Evolutionary conservation across 2,113 vertebrate species (phyloP), one percentile per base, ranked within the genome.

Genomic region (Turdus rufiventris): DNA sequence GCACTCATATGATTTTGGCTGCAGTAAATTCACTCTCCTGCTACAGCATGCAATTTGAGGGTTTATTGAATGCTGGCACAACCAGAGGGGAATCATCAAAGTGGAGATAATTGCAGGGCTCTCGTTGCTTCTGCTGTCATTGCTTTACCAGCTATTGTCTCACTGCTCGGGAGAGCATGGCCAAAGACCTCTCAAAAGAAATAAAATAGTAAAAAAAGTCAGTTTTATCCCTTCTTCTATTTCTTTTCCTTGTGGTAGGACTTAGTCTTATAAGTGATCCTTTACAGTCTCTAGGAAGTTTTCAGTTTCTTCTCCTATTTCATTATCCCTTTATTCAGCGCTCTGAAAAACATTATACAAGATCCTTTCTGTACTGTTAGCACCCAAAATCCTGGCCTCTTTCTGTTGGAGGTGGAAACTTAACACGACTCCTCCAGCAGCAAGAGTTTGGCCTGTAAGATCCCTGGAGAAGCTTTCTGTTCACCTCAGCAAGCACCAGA

Each of bases 1-100:
- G 94, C 79, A 56, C 82, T 96, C 93, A 29, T 60, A 88, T 68
- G 93, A 94, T 92, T 97, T 94, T 96, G 95, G 94, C 94, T 92
- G 96, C 95, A 94, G 88, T 95, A 95, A 97, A 94, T 96, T 88
- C 79, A 42, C 79, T 86, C 88, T 91, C 76, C 75, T 88, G 82
- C 95, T 94, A 74, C 93, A 94, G 92, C 72, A 29, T 94, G 94
- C 91, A 96, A 92, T 96, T 96, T 95, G 88, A 93, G 94, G 88
- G 85, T 93, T 96, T 94, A 86, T 57, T 94, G 82, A 86, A 60
- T 95, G 53, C 89, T 89, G 92, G 88, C 81, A 84, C 78, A 79
- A 89, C 86, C 43, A 48, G 93, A 95, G 79, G 72, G 79, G 82
- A 93, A 81, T 93, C 91, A 93, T 96, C 91, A 94, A 94, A 95